phyloP scores from a whole-genome alignment of 2,113 vertebrate genomes.

The Urocynchramus pylzowi region DNA sequence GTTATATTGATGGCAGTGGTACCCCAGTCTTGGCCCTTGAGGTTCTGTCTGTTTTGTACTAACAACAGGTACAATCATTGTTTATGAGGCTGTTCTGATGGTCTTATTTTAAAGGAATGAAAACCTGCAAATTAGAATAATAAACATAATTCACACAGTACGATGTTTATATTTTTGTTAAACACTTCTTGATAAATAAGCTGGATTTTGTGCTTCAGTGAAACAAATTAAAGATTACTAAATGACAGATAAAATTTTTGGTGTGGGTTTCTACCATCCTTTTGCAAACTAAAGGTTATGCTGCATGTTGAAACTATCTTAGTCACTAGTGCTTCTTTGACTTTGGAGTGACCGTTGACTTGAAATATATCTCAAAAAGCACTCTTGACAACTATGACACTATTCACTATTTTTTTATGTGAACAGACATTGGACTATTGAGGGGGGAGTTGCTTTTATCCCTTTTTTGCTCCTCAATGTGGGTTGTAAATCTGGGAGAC shows the following conservation, averaged over 20 bases:
- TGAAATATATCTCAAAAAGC: slow-evolving; percentile 16
- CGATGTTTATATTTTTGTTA: background rate
- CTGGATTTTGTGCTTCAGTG: background rate
- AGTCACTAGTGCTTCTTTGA: background rate
- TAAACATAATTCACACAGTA: background rate
- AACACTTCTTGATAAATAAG: background rate
- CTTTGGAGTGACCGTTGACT: background rate
- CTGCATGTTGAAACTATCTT: background rate
- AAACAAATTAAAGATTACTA: background rate
- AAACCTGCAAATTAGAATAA: background rate
- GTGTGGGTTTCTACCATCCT: background rate
- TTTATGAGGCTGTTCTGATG: background rate
- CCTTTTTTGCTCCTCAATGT: background rate
- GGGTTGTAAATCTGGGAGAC: slow-evolving; percentile 26
- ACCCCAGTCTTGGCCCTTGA: background rate
- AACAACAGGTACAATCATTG: background rate
- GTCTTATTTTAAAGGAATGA: background rate
- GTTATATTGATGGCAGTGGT: background rate
- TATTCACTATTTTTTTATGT: background rate
- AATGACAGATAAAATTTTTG: background rate
- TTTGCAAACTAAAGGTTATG: background rate
- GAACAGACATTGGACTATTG: background rate
- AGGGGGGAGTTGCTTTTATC: background rate
- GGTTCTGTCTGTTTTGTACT: background rate
- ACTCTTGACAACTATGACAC: background rate